phyloP scores from a whole-genome alignment of 2,888 invertebrate species.

The Beris chalybata region DNA sequence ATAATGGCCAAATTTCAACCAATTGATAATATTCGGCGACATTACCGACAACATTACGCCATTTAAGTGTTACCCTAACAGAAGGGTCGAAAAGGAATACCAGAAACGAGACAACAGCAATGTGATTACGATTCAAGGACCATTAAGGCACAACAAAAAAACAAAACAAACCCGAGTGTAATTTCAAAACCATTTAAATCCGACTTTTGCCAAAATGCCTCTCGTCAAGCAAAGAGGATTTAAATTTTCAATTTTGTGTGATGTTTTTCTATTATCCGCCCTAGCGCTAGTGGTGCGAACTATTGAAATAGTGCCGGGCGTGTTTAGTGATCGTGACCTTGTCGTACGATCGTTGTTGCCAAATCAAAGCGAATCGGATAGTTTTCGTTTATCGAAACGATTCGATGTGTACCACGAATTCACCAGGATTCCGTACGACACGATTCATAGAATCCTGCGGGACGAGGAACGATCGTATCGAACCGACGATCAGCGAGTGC shows the following conservation, averaged over 20 bases:
- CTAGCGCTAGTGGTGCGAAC: not conserved
- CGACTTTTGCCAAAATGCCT: slow-evolving; percentile 32
- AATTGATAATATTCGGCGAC: too few relatives aligned
- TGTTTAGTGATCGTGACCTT: slow-evolving; percentile 10
- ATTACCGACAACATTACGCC: too few relatives aligned
- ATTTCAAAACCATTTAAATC: too few relatives aligned
- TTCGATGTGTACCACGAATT: slow-evolving; percentile 35
- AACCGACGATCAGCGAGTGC: slow-evolving; percentile 43
- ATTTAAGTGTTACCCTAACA: too few relatives aligned
- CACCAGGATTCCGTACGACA: slow-evolving; percentile 47
- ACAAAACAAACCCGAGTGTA: too few relatives aligned
- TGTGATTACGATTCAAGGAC: too few relatives aligned
- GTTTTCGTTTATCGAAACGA: slow-evolving; percentile 16
- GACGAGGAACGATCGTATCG: slow-evolving; percentile 50
- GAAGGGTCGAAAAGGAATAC: too few relatives aligned
- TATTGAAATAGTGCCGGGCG: slow-evolving; percentile 14
- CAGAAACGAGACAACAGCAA: too few relatives aligned
- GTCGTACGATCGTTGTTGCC: not conserved
- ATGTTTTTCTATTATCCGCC: slow-evolving; percentile 33
- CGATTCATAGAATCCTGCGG: slow-evolving; percentile 52
- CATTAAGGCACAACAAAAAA: too few relatives aligned
- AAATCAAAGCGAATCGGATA: slow-evolving; percentile 5
- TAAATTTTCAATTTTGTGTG: slow-evolving; percentile 36
- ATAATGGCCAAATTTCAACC: too few relatives aligned
- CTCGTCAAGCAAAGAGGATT: slow-evolving; percentile 35